Base-by-base conservation (phyloP, 2,888 invertebrate genomes). In the Notodonta dromedarius region DNA sequence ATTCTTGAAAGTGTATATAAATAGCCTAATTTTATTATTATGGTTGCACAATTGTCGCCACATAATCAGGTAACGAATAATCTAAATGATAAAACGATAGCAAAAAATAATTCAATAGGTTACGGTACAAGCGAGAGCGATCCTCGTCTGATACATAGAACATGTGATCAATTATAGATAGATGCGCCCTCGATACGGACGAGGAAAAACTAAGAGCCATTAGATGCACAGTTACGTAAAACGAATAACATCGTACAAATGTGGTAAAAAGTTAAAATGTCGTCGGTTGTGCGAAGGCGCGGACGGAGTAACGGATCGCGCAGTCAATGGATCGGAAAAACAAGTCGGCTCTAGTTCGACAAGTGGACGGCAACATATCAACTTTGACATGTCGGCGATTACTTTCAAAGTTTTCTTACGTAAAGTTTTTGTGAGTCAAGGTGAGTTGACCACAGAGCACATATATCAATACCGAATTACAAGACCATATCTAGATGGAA, bases 161-260 rank as follows among this genome's bases (percentile, higher is more conserved):
- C 79, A 82, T 82, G 79, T 79, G 79, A 84, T 88, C 87, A 87
- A 88, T 91, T 90, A 91, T 89, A 89, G 86, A 91, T 89, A 89
- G 86, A 84, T 78, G 79, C 83, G 83, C 78, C 84, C 87, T 82
- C 83, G 77, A 85, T 89, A 83, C 80, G 59, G 62, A 46, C 56
- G 65, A 68, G 76, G 85, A 91, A 92, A 92, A 92, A 91, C 88
- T 79, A 55, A 84, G 69, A 82, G 65, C 89, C 85, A 91, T 92
- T 91, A 91, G 84, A 92, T 85, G 74, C 86, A 91, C 92, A 92
- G 92, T 92, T 92, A 92, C 87, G 86, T 88, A 90, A 91, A 90
- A 87, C 85, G 84, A 76, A 86, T 84, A 87, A 82, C 86, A 80
- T 82, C 79, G 80, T 76, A 81, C 79, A 79, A 77, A 82, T 78